Base-by-base conservation (phyloP, 2,888 invertebrate species). In the Caenorhabditis drosophilae region DNA sequence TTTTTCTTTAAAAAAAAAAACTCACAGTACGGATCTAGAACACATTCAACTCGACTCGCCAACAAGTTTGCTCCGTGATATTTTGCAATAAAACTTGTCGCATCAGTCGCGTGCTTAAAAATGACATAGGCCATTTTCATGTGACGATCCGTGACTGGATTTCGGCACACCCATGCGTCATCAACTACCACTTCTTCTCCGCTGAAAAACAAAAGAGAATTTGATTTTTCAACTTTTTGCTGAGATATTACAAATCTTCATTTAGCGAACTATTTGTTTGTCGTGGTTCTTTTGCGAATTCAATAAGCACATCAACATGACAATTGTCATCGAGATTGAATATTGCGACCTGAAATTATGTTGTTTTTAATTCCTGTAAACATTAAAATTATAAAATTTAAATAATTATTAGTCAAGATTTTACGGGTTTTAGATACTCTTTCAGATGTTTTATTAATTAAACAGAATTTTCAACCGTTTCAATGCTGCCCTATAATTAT, bases 261-360 rank as follows among this genome's bases (percentile, higher is more conserved):
- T n/a, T n/a, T n/a, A n/a, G n/a, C n/a, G n/a, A n/a, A n/a, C n/a
- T n/a, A n/a, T n/a, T n/a, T n/a, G n/a, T n/a, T n/a, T n/a, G n/a
- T n/a, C n/a, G n/a, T n/a, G n/a, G n/a, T n/a, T 41, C 20, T 55
- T 58, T 6, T 4, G 66, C 59, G 45, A 66, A 56, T 31, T 59
- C 55, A 9, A 35, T 26, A 1, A 66, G 31, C 16, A 66, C 35
- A 4, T 34, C 44, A 36, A 27, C 40, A 1, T 51, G 36, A 18
- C 59, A 60, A 40, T 66, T 66, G 18, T 66, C 66, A 40, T 66
- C 59, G 56, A 66, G 48, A 11, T 41, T 56, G 41, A 66, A 66
- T 15, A 66, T 23, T 4, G 66, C 46, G 26, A 66, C 50, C 46
- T 46, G 27, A 3, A 46, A 46, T 31, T 31, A 12, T 31, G 6